phyloP scores from a whole-genome alignment of 2,888 invertebrate genomes.

The Apamea monoglypha region DNA sequence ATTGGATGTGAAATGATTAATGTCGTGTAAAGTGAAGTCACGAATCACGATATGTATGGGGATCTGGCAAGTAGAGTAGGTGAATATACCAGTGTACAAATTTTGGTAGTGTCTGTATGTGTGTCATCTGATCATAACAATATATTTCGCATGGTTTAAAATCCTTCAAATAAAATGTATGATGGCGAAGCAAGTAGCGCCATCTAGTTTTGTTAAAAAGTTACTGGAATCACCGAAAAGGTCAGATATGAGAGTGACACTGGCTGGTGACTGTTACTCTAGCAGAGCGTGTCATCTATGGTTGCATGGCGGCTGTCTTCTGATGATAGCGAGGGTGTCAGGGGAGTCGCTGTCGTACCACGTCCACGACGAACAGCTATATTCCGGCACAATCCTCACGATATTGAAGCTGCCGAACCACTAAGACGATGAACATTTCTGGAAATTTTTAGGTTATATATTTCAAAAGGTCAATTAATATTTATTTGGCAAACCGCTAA shows the following conservation, averaged over 20 bases:
- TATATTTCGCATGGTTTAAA: background rate
- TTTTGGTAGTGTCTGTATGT: constrained; percentile 15
- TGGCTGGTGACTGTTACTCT: background rate
- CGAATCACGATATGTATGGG: constrained; percentile 36
- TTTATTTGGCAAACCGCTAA: background rate
- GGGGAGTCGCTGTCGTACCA: background rate
- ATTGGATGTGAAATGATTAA: constrained; percentile 54
- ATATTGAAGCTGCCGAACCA: background rate
- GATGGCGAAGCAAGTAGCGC: background rate
- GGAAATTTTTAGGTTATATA: background rate
- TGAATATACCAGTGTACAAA: constrained; percentile 20
- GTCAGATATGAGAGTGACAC: background rate
- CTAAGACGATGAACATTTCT: background rate
- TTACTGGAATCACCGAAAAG: background rate
- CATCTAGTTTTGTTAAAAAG: background rate
- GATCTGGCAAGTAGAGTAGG: constrained; percentile 27
- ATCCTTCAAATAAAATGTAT: background rate
- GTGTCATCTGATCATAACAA: constrained; percentile 19
- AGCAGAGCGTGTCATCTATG: background rate
- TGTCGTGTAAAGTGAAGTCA: constrained; percentile 44
- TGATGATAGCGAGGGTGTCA: background rate
- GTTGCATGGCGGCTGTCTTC: background rate
- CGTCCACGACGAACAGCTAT: background rate
- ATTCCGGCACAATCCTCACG: background rate
- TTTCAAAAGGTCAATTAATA: background rate